Base-by-base conservation (phyloP, 2,888 invertebrate species). In the Erannis defoliaria region DNA sequence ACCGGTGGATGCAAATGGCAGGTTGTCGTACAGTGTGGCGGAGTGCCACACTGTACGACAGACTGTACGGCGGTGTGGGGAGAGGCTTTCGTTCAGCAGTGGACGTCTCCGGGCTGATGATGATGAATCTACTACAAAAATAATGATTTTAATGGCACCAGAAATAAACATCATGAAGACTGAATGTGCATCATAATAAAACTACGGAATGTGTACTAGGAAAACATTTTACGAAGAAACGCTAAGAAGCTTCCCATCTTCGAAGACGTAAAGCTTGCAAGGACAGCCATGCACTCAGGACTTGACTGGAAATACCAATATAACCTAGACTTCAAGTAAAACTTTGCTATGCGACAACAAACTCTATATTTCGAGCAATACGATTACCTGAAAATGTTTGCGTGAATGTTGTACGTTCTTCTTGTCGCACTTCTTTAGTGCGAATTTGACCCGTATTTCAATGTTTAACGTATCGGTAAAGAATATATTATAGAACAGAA, bases 151-250 rank as follows among this genome's bases (percentile, higher is more conserved):
- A 18, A 46, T 18, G 23, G 37, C 60, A 48, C 73, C 55, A 67
- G 66, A 66, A 71, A 67, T 54, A 64, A 72, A 72, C 66, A 70
- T 75, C 71, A 40, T 26, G 6, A 54, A 19, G 49, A 56, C 54
- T 65, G 50, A 61, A 38, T 61, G 54, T 62, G 55, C 43, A 62
- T 61, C 50, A 58, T 62, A 62, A 62, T 67, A 63, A 68, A 66
- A 70, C 67, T 64, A 64, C 61, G 19, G 65, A 66, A 73, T 68
- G 62, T 60, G 58, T 68, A 70, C 68, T 45, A 68, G 67, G 80
- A 86, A 88, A 85, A 78, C 84, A 86, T 88, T 89, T 89, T 88
- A 88, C 85, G 75, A 78, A 76, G 85, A 84, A 85, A 76, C 85
- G 80, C 77, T 89, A 90, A 90, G 88, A 75, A 84, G 88, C 87